phyloP scores from a whole-genome alignment of 1,140 invertebrate genomes.

The Saccostrea cuccullata region DNA sequence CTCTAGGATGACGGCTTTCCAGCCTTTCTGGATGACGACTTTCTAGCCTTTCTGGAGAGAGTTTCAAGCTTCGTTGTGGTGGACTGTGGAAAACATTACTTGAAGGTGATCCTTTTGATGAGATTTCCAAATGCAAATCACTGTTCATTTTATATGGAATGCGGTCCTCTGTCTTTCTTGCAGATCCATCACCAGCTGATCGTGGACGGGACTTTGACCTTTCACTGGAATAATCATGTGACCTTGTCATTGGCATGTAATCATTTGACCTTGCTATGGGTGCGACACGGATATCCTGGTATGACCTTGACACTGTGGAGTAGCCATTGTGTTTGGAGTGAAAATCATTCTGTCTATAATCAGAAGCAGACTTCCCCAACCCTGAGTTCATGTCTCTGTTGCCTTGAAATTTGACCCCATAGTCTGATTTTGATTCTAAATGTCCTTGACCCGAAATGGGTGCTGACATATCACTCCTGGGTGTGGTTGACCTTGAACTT shows the following conservation, averaged over 20 bases:
- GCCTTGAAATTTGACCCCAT: slow-evolving; percentile 7
- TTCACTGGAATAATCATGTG: slow-evolving; percentile 32
- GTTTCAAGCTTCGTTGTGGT: neutral
- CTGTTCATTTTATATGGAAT: slow-evolving; percentile 19
- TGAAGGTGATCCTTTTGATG: neutral
- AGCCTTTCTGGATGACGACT: neutral
- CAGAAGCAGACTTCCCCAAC: neutral
- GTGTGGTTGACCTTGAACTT: slow-evolving; percentile 55
- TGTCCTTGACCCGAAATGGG: slow-evolving; percentile 27
- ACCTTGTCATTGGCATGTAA: slow-evolving; percentile 29
- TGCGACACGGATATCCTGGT: slow-evolving; percentile 7
- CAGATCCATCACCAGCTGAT: slow-evolving; percentile 21
- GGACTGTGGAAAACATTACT: neutral
- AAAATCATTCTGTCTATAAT: neutral
- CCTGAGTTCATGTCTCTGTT: neutral
- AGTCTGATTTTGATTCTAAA: slow-evolving; percentile 15
- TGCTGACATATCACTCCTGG: slow-evolving; percentile 48
- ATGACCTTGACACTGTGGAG: neutral
- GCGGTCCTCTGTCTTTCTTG: neutral
- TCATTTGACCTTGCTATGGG: slow-evolving; percentile 21
- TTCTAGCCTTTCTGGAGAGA: neutral
- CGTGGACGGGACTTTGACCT: neutral
- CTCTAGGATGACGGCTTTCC: neutral
- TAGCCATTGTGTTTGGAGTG: slow-evolving; percentile 5
- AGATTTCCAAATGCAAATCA: slow-evolving; percentile 16